Percentiles rank a stretch among this genome's conserved stretches.
These are phyloP conservation scores for Dastarcus helophoroides DNA, from an alignment of 2,888 invertebrate species.

Conservation along the genomic window DNA sequence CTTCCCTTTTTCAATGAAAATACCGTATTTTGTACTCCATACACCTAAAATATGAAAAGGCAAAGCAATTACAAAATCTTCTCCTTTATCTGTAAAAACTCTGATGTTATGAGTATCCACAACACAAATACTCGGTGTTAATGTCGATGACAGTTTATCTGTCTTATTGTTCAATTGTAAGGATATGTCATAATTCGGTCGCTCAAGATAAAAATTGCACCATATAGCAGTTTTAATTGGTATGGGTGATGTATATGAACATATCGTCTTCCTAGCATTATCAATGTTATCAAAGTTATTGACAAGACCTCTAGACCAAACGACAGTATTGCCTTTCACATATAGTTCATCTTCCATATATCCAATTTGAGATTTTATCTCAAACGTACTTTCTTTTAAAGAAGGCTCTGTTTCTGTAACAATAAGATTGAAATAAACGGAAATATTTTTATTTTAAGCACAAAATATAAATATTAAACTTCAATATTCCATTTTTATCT, in stretches of 20 bases:
- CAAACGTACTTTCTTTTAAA: too few relatives aligned
- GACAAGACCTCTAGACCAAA: conserved; percentile 60
- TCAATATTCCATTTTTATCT: too few relatives aligned
- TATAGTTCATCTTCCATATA: conserved; percentile 78
- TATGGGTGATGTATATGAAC: conserved; percentile 72
- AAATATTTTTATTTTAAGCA: too few relatives aligned
- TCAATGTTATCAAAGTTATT: conserved; percentile 40
- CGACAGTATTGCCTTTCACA: conserved; percentile 70
- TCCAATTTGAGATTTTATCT: conserved; percentile 4
- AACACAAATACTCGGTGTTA: conserved; percentile 57
- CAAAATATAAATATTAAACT: too few relatives aligned
- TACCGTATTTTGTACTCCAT: conserved; percentile 78
- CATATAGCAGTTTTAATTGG: conserved; percentile 72
- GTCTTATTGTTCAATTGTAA: conserved; percentile 33
- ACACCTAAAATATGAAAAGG: conserved; percentile 71
- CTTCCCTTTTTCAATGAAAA: conserved; percentile 67
- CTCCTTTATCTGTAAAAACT: conserved; percentile 67
- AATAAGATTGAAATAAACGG: too few relatives aligned
- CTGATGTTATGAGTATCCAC: conserved; percentile 65
- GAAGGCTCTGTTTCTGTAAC: too few relatives aligned
- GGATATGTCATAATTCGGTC: conserved; percentile 40
- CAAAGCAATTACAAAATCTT: conserved; percentile 70
- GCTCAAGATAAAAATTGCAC: conserved; percentile 51
- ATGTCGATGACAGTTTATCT: conserved; percentile 41
- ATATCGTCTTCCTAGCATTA: conserved; percentile 46